A percentile compares a stretch with the other conserved stretches of the same genome.
Evolutionary conservation across 2,888 invertebrate genomes (phyloP).

Genomic region (Iselma pallidipennis): DNA sequence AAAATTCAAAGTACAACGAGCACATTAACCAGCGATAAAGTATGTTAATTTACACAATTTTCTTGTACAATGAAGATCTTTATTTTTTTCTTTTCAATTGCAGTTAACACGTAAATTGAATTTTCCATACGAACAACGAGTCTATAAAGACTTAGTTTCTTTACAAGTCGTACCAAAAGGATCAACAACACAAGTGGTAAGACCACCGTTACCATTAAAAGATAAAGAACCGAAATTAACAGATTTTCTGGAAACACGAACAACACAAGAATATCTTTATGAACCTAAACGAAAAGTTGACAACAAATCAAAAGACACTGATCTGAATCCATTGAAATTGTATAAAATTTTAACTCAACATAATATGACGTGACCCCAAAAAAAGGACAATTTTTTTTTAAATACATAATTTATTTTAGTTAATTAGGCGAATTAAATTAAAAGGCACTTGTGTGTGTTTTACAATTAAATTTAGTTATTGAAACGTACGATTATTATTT

Average conservation of each 20-base stretch:
- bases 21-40: neutral
- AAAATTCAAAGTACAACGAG: neutral
- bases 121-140: constrained; percentile 36
- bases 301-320: neutral
- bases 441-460: too few species aligned
- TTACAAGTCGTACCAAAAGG: constrained; percentile 26
- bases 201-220: constrained; percentile 33
- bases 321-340: neutral
- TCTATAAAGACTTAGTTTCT: constrained; percentile 41
- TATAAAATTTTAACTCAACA: neutral
- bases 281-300: neutral
- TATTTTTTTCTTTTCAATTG: constrained; percentile 28
- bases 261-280: neutral
- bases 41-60: too few species aligned
- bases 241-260: constrained; percentile 31
- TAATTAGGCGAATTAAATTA: too few species aligned
- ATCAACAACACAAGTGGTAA: constrained; percentile 18
- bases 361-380: neutral
- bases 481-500: too few species aligned
- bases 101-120: constrained; percentile 40
- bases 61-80: too few species aligned
- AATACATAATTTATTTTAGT: too few species aligned
- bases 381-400: too few species aligned
- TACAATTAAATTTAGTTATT: too few species aligned
- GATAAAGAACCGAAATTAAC: constrained; percentile 36